A percentile compares a stretch with the other conserved stretches of the same genome.
Conservation (phyloP, 2,113 vertebrate species). For the Hylia prasina region DNA sequence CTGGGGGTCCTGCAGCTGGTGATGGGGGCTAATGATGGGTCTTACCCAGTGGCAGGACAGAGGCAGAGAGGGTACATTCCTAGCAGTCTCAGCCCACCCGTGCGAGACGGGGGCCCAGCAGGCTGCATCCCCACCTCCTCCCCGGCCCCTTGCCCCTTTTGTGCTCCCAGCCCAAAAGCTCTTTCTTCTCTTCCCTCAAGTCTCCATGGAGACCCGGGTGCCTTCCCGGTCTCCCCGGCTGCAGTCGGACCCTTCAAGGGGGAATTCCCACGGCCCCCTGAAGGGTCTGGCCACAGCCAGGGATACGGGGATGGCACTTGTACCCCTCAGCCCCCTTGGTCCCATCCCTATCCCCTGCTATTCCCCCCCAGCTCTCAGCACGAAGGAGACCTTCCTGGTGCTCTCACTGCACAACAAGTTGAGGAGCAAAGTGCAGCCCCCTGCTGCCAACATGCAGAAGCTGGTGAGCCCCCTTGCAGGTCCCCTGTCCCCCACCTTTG, state of each 20-base stretch:
- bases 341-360: not conserved
- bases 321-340: not conserved
- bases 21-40: not conserved
- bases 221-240: not conserved
- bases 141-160: not conserved
- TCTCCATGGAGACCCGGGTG: conserved; percentile 20
- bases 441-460: conserved; percentile 47
- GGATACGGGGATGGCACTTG: not conserved
- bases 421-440: conserved; percentile 40
- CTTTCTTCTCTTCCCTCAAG: conserved; percentile 9
- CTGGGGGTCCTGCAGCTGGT: not conserved
- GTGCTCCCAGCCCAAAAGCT: not conserved
- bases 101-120: not conserved
- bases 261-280: not conserved
- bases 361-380: not conserved
- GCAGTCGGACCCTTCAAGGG: not conserved
- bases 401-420: conserved; percentile 39
- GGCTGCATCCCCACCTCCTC: not conserved
- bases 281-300: not conserved
- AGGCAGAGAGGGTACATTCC: not conserved
- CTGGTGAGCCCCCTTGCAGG: not conserved
- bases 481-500: fast-evolving
- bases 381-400: conserved; percentile 45
- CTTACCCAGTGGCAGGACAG: not conserved
- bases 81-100: not conserved